These are phyloP conservation scores for Onychostruthus taczanowskii DNA, from an alignment of 2,113 vertebrate genomes.

Conservation along the genomic window DNA sequence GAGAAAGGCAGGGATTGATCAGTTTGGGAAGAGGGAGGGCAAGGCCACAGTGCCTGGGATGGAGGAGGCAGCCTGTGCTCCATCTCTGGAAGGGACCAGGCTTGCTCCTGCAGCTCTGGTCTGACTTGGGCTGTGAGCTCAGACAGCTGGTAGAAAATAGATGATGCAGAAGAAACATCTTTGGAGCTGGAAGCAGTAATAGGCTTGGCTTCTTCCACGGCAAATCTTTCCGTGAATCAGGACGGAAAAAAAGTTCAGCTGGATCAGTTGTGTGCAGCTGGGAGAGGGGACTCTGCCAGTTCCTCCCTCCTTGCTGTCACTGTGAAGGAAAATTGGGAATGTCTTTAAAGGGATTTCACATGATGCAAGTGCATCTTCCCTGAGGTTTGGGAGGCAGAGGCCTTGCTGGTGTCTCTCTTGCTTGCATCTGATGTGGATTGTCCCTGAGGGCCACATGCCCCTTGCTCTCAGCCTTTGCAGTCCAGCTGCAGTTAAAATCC, in stretches of 20 bases:
- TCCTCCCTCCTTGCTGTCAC: background rate
- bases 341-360: background rate
- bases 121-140: background rate
- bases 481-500: background rate
- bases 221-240: constrained; percentile 15
- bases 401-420: background rate
- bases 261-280: background rate
- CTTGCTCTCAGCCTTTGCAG: background rate
- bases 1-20: background rate
- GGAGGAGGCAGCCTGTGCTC: background rate
- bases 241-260: background rate
- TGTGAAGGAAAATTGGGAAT: background rate
- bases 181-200: background rate
- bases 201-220: background rate
- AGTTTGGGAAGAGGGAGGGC: background rate
- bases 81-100: background rate
- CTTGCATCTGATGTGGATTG: background rate
- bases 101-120: background rate
- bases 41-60: background rate
- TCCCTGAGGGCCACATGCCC: background rate
- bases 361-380: background rate
- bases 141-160: background rate
- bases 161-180: background rate
- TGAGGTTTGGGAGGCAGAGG: background rate
- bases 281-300: background rate